These are phyloP conservation scores for Tipula vernalis DNA, from an alignment of 2,888 invertebrate genomes.

Conservation along the genomic window DNA sequence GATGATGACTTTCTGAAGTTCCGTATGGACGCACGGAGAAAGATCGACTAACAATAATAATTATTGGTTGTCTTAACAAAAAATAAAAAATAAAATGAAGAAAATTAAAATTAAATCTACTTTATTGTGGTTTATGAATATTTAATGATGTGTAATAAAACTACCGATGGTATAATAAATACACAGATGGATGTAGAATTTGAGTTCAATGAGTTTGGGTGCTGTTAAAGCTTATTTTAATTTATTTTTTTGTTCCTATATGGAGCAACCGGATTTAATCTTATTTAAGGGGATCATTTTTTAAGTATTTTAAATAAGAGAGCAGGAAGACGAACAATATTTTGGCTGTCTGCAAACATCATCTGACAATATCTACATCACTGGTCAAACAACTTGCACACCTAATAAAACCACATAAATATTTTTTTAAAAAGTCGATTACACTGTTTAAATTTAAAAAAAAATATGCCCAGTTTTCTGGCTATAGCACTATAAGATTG, in stretches of 20 bases:
- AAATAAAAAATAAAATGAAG: not conserved
- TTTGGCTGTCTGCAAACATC: too few relatives aligned
- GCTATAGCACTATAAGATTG: too few relatives aligned
- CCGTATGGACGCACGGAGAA: not conserved
- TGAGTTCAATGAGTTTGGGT: not conserved
- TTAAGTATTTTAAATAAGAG: not conserved
- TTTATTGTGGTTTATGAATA: conserved; percentile 4
- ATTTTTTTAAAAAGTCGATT: too few relatives aligned
- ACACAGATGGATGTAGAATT: not conserved
- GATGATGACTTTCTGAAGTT: not conserved
- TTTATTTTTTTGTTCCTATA: not conserved
- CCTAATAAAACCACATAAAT: too few relatives aligned
- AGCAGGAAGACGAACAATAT: too few relatives aligned
- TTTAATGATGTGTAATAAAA: conserved; percentile 4
- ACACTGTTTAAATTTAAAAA: too few relatives aligned
- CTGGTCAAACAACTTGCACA: too few relatives aligned
- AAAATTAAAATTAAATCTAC: not conserved
- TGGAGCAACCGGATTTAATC: not conserved
- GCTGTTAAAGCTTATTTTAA: not conserved
- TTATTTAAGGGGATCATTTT: not conserved
- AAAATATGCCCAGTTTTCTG: too few relatives aligned
- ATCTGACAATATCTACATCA: too few relatives aligned
- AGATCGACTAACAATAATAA: conserved; percentile 4
- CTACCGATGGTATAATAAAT: not conserved
- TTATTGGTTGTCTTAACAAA: not conserved